Evolutionary conservation across 2,888 invertebrate genomes (phyloP).

Genomic region (Phorcus lineatus): DNA sequence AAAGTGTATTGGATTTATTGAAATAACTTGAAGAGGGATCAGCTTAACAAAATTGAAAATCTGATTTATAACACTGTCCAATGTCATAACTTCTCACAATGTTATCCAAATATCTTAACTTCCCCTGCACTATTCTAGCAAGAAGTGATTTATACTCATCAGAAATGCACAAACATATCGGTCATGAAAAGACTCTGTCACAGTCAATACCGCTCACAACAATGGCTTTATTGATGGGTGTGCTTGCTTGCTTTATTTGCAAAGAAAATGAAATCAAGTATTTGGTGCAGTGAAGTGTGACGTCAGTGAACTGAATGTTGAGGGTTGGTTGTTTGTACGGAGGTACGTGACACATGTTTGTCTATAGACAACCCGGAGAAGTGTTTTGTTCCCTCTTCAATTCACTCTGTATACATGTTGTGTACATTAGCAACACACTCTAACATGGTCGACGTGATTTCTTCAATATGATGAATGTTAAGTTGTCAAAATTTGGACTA

Average conservation of each 20-base stretch:
- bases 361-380: neutral
- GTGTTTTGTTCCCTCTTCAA: neutral
- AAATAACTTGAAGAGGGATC: too few species aligned
- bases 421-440: constrained; percentile 17
- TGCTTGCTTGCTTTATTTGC: neutral
- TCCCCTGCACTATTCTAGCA: neutral
- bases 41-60: too few species aligned
- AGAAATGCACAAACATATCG: too few species aligned
- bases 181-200: neutral
- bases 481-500: neutral
- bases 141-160: too few species aligned
- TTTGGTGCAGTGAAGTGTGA: neutral
- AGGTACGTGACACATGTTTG: neutral
- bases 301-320: neutral
- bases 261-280: neutral
- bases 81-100: too few species aligned
- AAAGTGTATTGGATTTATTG: too few species aligned
- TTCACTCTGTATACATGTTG: neutral
- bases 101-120: neutral
- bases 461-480: neutral
- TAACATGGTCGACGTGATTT: constrained; percentile 3
- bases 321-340: neutral
- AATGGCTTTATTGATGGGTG: neutral
- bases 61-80: too few species aligned
- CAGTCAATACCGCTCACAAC: neutral